Percentiles rank a stretch among this genome's conserved stretches.
These are phyloP conservation scores for Gonocerus acuteangulatus DNA, from an alignment of 2,888 invertebrate genomes.

Conservation along the genomic window DNA sequence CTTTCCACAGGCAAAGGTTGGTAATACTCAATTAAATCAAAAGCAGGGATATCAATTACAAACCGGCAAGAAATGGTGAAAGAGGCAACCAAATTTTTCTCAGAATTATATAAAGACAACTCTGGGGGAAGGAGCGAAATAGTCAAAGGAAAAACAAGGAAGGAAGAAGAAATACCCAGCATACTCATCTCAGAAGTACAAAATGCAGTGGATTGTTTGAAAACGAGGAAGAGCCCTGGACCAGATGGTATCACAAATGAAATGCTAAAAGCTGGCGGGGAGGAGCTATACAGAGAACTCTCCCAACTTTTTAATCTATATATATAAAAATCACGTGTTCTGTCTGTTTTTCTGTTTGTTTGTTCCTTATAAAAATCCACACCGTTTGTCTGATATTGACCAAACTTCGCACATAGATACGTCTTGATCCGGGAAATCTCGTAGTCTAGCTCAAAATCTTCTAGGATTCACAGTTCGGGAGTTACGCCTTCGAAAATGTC, in stretches of 20 bases:
- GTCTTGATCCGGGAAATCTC: too few relatives aligned
- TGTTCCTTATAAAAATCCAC: too few relatives aligned
- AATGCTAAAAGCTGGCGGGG: background rate
- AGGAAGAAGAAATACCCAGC: background rate
- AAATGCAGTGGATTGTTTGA: background rate
- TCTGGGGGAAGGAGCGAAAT: background rate
- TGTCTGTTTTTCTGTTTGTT: too few relatives aligned
- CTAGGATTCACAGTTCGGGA: too few relatives aligned
- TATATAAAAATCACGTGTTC: too few relatives aligned
- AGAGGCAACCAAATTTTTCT: background rate
- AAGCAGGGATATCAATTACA: background rate
- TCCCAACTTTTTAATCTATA: slow-evolving; percentile 11
- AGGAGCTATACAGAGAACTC: background rate
- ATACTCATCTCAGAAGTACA: background rate
- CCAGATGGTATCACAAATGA: background rate
- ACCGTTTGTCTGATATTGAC: too few relatives aligned
- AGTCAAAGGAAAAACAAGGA: background rate
- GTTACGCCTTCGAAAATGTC: too few relatives aligned
- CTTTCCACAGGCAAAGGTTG: background rate
- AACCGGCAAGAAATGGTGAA: background rate
- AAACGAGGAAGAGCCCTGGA: background rate
- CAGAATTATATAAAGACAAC: too few relatives aligned
- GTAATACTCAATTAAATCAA: background rate
- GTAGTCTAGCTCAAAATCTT: too few relatives aligned
- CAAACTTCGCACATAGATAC: too few relatives aligned